Percentiles rank a stretch among this genome's conserved stretches.
These are phyloP conservation scores for Tetramorium parvispinum DNA, from an alignment of 1,140 invertebrate genomes.

Conservation along the genomic window DNA sequence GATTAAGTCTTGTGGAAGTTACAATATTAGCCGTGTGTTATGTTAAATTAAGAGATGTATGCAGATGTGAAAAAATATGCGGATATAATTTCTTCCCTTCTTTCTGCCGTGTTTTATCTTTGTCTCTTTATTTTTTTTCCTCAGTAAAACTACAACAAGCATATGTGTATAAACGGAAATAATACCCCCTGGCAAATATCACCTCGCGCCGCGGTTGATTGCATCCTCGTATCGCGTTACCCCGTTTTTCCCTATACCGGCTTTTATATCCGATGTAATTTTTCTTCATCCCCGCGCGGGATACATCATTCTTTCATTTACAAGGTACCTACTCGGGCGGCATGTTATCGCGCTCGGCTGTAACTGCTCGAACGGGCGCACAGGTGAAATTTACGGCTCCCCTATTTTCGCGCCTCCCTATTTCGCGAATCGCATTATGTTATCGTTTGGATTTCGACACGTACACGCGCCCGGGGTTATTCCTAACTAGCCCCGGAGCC, in stretches of 20 bases:
- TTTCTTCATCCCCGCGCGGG: constrained; percentile 1
- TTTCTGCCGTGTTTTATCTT: not conserved
- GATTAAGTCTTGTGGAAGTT: not conserved
- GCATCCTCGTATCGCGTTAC: not conserved
- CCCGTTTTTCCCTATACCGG: not conserved
- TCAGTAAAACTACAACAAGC: not conserved
- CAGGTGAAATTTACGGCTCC: constrained; percentile 25
- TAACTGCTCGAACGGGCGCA: not conserved
- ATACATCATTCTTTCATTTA: constrained; percentile 22
- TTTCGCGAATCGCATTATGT: constrained; percentile 52
- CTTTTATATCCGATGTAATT: constrained; percentile 19
- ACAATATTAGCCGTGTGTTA: not conserved
- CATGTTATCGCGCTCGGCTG: not conserved
- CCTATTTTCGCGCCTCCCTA: not conserved
- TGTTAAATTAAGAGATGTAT: constrained; percentile 7
- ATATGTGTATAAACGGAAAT: not conserved
- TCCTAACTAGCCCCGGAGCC: constrained; percentile 45
- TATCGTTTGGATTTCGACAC: constrained; percentile 47
- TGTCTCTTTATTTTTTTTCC: not conserved
- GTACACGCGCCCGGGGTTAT: constrained; percentile 36
- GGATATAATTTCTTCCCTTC: not conserved
- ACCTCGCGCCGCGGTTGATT: not conserved
- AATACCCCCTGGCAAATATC: constrained; percentile 9
- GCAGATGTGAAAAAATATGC: not conserved
- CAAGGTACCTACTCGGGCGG: not conserved